Base-by-base conservation (phyloP, 2,113 vertebrate species). In the Galbula dea region DNA sequence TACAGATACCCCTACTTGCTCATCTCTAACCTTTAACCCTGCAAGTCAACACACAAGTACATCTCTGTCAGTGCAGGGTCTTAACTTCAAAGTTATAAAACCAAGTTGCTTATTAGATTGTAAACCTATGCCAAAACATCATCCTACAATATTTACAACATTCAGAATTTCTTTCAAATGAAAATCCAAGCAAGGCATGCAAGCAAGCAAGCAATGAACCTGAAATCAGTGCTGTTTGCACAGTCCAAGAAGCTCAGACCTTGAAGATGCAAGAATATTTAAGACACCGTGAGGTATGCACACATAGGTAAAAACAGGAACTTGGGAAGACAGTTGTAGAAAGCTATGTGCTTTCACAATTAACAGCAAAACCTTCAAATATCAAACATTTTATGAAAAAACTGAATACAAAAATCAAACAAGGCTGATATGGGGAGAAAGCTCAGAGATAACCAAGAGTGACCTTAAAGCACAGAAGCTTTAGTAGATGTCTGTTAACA, bases 281-380 rank as follows among this genome's bases (percentile, higher is more conserved):
- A 21, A 68, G n/a, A 43, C 30, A 72, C 10, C 14, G 9, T 2
- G 17, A 84, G 32, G 15, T 45, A 49, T 0, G 6, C 30, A 26
- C 2, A 10, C 8, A 30, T 4, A 65, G 27, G 7, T 78, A 62
- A 55, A 11, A 63, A 37, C 32, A 84, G 43, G 37, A 83, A 52
- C 1, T 1, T 0, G 0, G 19, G 18, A 76, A 68, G 32, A 36
- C 5, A 66, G 9, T 32, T 84, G 34, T 41, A 66, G 21, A 81
- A 62, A 87, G 80, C 2, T 1, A n/a, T 16, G 27, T 21, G 23
- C 9, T 78, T 78, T 15, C 49, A 84, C 37, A 66, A 61, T 23
- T 71, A 71, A 80, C 23, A 73, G 61, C 17, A 59, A 62, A 55
- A 41, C 17, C 37, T 57, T 66, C 36, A 67, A 77, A 36, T 62